Conservation (phyloP, 2,797 vertebrate species). For the Anguilla marmorata region DNA sequence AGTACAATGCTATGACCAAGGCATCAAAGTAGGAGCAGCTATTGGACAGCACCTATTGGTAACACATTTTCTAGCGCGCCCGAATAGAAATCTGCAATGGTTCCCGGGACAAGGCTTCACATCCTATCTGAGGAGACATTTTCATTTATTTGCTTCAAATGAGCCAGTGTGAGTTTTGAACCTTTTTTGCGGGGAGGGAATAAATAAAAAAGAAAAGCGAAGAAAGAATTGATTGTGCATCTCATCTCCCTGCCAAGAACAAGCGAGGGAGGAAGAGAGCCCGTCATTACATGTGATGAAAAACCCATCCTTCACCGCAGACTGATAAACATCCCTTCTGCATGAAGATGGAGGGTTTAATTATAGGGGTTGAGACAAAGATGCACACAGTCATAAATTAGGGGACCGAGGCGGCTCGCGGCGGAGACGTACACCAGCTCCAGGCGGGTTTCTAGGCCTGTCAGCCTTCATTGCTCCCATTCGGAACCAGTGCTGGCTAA, state of each 20-base stretch:
- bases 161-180: background rate
- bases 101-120: background rate
- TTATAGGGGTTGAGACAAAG: slow-evolving; percentile 36
- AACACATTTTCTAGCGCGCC: background rate
- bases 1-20: background rate
- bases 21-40: background rate
- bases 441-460: background rate
- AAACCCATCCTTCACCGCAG: slow-evolving; percentile 5
- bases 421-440: background rate
- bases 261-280: background rate
- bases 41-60: background rate
- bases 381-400: slow-evolving; percentile 35
- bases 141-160: slow-evolving; percentile 15
- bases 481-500: background rate
- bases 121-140: background rate
- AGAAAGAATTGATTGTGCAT: slow-evolving; percentile 15
- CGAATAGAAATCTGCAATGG: background rate
- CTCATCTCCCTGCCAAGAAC: slow-evolving; percentile 23
- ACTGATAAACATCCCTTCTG: slow-evolving; percentile 27
- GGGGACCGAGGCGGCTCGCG: slow-evolving; percentile 9
- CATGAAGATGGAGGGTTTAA: slow-evolving; percentile 40
- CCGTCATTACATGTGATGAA: slow-evolving; percentile 33
- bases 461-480: slow-evolving; percentile 9
- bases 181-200: background rate
- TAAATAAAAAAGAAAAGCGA: background rate